Evolutionary conservation across 1,140 invertebrate species (phyloP).

Genomic region (Hirudo medicinalis): DNA sequence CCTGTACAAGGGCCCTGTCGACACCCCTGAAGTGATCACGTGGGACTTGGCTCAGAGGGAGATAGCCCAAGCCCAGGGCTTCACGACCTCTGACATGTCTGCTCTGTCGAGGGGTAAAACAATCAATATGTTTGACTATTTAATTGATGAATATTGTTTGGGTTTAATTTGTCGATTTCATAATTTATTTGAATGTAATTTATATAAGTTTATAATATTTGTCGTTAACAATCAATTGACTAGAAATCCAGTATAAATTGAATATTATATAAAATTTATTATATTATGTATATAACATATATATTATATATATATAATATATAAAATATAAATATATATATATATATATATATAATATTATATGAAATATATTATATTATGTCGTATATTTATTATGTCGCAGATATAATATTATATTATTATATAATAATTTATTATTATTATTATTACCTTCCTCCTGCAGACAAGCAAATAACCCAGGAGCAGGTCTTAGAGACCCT

Average conservation of each 20-base stretch:
- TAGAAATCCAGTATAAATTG: no score
- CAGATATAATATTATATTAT: no score
- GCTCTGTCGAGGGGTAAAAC: conserved; percentile 33
- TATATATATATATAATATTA: no score
- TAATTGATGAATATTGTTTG: no score
- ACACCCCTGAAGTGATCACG: conserved; percentile 33
- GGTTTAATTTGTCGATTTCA: no score
- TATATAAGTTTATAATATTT: background rate
- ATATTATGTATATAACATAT: no score
- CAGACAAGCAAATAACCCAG: conserved; percentile 41
- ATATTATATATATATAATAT: no score
- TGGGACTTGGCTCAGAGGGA: conserved; percentile 44
- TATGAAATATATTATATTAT: no score
- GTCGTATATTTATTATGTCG: no score
- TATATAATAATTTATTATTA: background rate
- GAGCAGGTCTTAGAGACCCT: conserved; percentile 41
- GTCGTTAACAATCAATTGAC: no score
- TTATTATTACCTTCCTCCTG: background rate
- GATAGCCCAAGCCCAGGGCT: conserved; percentile 42
- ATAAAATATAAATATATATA: no score
- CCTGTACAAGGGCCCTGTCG: conserved; percentile 24
- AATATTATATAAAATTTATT: no score
- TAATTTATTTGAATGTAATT: background rate
- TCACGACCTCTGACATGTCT: conserved; percentile 30
- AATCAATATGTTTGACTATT: background rate